Evolutionary conservation across 2,113 vertebrate species (phyloP).

Genomic region (cattle (Bos taurus)): ARS-UCD2.0 NC_037354.1:15199001-15199500

Average conservation of each 20-base stretch:
- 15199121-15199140: background rate
- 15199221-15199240: background rate
- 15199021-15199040: background rate
- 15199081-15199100: background rate
- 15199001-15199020: background rate
- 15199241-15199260: background rate
- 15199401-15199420: background rate
- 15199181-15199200: background rate
- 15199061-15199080: background rate
- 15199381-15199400: background rate
- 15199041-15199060: rapidly evolving
- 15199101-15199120: background rate
- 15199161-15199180: rapidly evolving
- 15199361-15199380: background rate
- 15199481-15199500: background rate
- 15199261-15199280: background rate
- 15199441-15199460: background rate
- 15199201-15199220: background rate
- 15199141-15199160: background rate
- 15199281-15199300: background rate
- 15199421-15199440: background rate
- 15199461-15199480: background rate
- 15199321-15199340: background rate
- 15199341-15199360: background rate
- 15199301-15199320: background rate